Evolutionary conservation across 2,888 invertebrate species (phyloP).

Genomic region (Acanthosoma haemorrhoidale): DNA sequence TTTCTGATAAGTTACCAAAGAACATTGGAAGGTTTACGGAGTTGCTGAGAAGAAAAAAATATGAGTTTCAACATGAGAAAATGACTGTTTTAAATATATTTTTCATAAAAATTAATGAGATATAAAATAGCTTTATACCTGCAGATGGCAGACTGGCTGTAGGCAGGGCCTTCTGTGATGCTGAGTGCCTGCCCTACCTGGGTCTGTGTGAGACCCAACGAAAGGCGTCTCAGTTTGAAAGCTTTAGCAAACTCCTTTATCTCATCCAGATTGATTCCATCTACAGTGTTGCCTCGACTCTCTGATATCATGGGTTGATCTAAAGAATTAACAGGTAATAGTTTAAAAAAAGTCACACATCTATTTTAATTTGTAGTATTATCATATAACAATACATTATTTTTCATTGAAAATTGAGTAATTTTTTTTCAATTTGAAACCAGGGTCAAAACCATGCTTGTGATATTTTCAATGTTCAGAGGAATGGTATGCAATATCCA

Average conservation of each 20-base stretch:
- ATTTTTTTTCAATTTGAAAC: too few species aligned
- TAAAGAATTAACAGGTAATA: conserved; percentile 49
- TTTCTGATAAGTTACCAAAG: neutral
- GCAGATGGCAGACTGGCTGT: conserved; percentile 99
- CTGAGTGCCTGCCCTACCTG: conserved; percentile 96
- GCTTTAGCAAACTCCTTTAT: conserved; percentile 98
- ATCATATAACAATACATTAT: too few species aligned
- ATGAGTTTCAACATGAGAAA: neutral
- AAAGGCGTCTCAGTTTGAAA: conserved; percentile 87
- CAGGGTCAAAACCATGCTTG: too few species aligned
- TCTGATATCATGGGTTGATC: conserved; percentile 91
- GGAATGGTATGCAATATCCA: too few species aligned
- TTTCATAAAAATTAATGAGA: neutral
- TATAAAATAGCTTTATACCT: conserved; percentile 56
- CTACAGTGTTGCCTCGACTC: conserved; percentile 88
- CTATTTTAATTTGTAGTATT: too few species aligned
- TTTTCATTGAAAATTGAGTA: too few species aligned
- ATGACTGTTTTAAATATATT: neutral
- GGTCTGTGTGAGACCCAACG: conserved; percentile 90
- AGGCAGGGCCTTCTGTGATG: conserved; percentile 94
- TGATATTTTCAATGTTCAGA: too few species aligned
- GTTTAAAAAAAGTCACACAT: too few species aligned
- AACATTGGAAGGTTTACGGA: neutral
- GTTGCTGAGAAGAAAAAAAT: neutral
- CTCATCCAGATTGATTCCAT: conserved; percentile 94